Evolutionary conservation across 2,797 vertebrate species (phyloP).

Genomic region (Hafferia zeledoni): DNA sequence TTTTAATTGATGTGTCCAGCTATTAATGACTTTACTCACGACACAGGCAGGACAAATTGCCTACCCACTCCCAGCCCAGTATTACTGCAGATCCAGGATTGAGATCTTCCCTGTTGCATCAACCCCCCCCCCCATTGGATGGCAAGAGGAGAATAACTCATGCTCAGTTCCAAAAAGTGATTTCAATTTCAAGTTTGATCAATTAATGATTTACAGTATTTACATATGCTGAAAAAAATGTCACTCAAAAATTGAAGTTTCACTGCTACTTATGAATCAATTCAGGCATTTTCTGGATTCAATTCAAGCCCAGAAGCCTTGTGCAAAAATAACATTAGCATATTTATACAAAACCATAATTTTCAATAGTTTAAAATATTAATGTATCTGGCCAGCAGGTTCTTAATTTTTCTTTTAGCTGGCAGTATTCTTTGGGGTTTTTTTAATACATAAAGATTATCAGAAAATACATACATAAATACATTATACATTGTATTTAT

Average conservation of each 20-base stretch:
- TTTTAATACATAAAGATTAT: background rate
- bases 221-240: background rate
- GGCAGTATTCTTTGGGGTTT: background rate
- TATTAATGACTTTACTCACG: background rate
- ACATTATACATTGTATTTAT: background rate
- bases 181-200: background rate
- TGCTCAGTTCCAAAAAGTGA: background rate
- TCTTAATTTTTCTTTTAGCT: background rate
- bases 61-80: background rate
- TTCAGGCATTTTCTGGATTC: background rate
- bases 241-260: background rate
- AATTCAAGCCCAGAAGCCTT: background rate
- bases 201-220: background rate
- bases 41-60: background rate
- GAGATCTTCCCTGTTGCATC: background rate
- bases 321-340: background rate
- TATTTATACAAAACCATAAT: background rate
- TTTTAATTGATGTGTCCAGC: background rate
- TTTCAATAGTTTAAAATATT: background rate
- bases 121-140: background rate
- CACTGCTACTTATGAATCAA: background rate
- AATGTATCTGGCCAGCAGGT: background rate
- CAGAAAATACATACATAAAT: background rate
- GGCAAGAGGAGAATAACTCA: background rate
- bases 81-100: background rate